Conservation (phyloP, 1,140 invertebrate species). For the Sminthurinus signatus region DNA sequence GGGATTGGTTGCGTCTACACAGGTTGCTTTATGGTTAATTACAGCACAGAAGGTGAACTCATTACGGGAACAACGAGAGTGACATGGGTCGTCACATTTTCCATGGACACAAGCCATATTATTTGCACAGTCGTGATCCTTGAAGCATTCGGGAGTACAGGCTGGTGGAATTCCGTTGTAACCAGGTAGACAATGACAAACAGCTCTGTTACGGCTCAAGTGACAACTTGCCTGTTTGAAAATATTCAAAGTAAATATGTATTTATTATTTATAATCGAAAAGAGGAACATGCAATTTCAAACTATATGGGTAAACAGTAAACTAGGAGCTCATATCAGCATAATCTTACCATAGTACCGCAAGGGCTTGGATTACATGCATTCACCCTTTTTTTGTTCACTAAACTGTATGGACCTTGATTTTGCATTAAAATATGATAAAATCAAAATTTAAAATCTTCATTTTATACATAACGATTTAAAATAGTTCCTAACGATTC, state of each 20-base stretch:
- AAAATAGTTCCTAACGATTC: too few species aligned
- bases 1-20: slow-evolving; percentile 40
- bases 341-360: slow-evolving; percentile 41
- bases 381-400: slow-evolving; percentile 27
- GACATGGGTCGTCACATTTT: slow-evolving; percentile 38
- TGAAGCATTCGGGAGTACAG: slow-evolving; percentile 40
- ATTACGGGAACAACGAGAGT: slow-evolving; percentile 39
- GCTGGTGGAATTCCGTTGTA: slow-evolving; percentile 41
- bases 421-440: too few species aligned
- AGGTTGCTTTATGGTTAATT: slow-evolving; percentile 40
- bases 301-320: too few species aligned
- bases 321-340: too few species aligned
- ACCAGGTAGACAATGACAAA: slow-evolving; percentile 38
- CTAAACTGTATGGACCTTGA: slow-evolving; percentile 38
- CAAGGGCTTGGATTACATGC: slow-evolving; percentile 35
- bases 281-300: too few species aligned
- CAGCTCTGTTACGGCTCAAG: slow-evolving; percentile 34
- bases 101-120: slow-evolving; percentile 39
- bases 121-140: slow-evolving; percentile 38
- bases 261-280: too few species aligned
- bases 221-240: too few species aligned
- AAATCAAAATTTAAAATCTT: not conserved
- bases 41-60: slow-evolving; percentile 41
- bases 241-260: too few species aligned
- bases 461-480: too few species aligned